phyloP scores from a whole-genome alignment of 2,888 invertebrate species.

The Mechanitis messenoides region DNA sequence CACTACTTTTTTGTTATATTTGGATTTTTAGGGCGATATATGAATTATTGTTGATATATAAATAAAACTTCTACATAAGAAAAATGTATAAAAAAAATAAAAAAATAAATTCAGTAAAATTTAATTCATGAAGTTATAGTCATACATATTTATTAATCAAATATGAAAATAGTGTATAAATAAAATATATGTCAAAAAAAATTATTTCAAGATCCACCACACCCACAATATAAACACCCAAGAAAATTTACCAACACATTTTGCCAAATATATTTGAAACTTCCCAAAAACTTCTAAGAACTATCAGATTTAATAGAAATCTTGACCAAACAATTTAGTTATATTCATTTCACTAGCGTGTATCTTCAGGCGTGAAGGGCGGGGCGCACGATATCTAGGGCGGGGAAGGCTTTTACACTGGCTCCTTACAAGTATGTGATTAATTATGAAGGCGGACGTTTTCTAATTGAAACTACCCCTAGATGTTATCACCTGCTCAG shows the following conservation, averaged over 20 bases:
- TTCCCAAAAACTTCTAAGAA: conserved; percentile 33
- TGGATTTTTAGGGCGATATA: too few species aligned
- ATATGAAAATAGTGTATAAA: too few species aligned
- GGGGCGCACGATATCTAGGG: conserved; percentile 51
- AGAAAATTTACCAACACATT: not conserved
- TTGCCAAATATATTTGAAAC: conserved; percentile 14
- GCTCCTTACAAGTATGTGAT: conserved; percentile 49
- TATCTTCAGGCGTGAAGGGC: conserved; percentile 58
- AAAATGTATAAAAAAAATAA: too few species aligned
- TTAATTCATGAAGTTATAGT: too few species aligned
- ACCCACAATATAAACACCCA: not conserved
- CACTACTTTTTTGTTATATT: conserved; percentile 10
- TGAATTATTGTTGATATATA: too few species aligned
- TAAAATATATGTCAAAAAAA: too few species aligned
- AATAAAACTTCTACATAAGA: too few species aligned
- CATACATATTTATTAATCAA: too few species aligned
- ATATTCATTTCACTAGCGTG: conserved; percentile 31
- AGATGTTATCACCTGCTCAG: too few species aligned
- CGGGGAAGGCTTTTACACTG: conserved; percentile 44
- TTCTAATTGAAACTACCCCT: not conserved
- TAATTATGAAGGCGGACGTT: conserved; percentile 42
- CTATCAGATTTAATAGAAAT: conserved; percentile 33
- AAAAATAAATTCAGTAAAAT: too few species aligned
- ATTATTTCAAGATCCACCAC: not conserved
- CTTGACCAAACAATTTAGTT: conserved; percentile 58